A percentile compares a stretch with the other conserved stretches of the same genome.
Conservation (phyloP, 2,888 invertebrate species). For the Dione juno region DNA sequence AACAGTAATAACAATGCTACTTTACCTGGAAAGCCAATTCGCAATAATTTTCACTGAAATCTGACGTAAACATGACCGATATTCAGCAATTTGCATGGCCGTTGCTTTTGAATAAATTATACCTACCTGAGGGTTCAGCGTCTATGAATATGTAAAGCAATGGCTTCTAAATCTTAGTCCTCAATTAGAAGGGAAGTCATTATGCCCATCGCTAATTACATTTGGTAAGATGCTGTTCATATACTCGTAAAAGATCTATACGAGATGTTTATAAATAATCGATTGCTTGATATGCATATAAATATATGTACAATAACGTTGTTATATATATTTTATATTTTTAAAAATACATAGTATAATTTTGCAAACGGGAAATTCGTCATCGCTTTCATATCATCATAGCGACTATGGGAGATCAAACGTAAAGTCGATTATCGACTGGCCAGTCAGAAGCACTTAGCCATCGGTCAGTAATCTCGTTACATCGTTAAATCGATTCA, state of each 20-base stretch:
- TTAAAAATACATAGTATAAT: background rate
- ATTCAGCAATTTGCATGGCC: slow-evolving; percentile 82
- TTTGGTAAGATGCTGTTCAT: slow-evolving; percentile 47
- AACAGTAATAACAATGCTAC: slow-evolving; percentile 42
- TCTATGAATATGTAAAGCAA: slow-evolving; percentile 84
- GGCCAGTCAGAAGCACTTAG: slow-evolving; percentile 69
- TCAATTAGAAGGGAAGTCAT: slow-evolving; percentile 79
- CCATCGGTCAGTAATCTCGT: slow-evolving; percentile 74
- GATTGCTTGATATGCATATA: background rate
- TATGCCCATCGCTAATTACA: slow-evolving; percentile 75
- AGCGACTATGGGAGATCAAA: slow-evolving; percentile 31
- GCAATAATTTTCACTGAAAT: slow-evolving; percentile 80
- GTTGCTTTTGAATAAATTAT: slow-evolving; percentile 80
- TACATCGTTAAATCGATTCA: slow-evolving; percentile 74
- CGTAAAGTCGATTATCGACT: slow-evolving; percentile 51
- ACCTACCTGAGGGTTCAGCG: slow-evolving; percentile 72
- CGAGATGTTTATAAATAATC: background rate
- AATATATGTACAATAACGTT: background rate
- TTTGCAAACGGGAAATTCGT: background rate
- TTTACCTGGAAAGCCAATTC: slow-evolving; percentile 64
- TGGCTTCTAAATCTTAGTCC: slow-evolving; percentile 79
- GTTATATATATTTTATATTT: background rate
- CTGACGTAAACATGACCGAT: slow-evolving; percentile 83
- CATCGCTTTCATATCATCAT: slow-evolving; percentile 16
- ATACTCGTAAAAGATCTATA: background rate